A percentile compares a stretch with the other conserved stretches of the same genome.
phyloP scores from a whole-genome alignment of 2,888 invertebrate genomes.

The Gymnosoma rotundatum region DNA sequence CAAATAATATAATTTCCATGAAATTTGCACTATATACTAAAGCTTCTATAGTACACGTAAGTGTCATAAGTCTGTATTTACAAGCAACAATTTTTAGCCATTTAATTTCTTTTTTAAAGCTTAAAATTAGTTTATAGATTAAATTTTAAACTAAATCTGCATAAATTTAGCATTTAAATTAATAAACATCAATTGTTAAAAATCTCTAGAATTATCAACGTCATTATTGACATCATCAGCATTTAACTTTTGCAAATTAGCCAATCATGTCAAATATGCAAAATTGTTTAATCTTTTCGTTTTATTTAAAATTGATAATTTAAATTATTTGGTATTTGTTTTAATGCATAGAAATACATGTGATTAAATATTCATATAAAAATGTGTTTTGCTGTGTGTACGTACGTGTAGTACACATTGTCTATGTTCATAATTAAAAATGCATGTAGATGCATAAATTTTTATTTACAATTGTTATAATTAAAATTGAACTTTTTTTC shows the following conservation, averaged over 20 bases:
- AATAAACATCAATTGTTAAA: conserved; percentile 27
- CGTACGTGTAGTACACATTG: background rate
- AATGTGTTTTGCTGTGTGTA: background rate
- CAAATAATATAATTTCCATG: no score
- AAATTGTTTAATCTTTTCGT: conserved; percentile 20
- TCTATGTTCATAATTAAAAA: background rate
- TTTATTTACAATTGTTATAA: conserved; percentile 53
- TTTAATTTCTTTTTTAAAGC: no score
- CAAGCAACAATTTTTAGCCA: no score
- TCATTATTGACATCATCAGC: conserved; percentile 39
- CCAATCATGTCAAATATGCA: conserved; percentile 27
- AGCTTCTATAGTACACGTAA: no score
- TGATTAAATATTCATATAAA: conserved; percentile 20
- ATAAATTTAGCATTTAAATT: conserved; percentile 5
- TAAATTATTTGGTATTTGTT: conserved; percentile 50
- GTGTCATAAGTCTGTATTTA: no score
- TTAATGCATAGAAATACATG: conserved; percentile 36
- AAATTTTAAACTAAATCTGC: background rate
- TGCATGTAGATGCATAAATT: conserved; percentile 3
- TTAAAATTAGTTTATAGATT: background rate
- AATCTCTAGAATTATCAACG: conserved; percentile 37
- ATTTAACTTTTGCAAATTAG: conserved; percentile 49
- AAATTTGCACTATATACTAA: no score
- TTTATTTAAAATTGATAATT: conserved; percentile 48
- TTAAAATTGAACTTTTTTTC: conserved; percentile 50